A percentile compares a stretch with the other conserved stretches of the same genome.
Conservation (phyloP, 2,113 vertebrate species). For the Haplochromis vanheusdeni region DNA sequence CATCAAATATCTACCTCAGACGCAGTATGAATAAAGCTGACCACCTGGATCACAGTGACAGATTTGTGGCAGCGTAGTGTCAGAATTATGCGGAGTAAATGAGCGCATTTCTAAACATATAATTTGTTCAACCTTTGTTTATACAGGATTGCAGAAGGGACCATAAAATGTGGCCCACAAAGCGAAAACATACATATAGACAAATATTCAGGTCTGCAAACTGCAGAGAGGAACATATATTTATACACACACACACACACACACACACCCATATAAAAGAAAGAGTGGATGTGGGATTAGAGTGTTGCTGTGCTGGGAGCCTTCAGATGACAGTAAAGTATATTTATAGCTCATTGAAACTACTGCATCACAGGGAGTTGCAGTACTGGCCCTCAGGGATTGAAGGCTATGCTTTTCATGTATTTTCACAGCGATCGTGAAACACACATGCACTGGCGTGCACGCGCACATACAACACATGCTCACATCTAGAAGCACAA, state of each 20-base stretch:
- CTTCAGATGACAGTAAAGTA: slow-evolving; percentile 46
- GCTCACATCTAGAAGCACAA: neutral
- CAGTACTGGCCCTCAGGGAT: slow-evolving; percentile 41
- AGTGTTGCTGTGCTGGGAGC: slow-evolving; percentile 64
- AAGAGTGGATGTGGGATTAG: slow-evolving; percentile 54
- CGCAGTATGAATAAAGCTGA: neutral
- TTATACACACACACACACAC: neutral
- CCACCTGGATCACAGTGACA: neutral
- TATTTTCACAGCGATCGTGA: slow-evolving; percentile 36
- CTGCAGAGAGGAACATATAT: neutral
- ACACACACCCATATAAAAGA: neutral
- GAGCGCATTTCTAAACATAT: neutral
- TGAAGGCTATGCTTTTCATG: slow-evolving; percentile 51
- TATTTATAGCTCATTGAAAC: slow-evolving; percentile 76
- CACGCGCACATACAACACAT: neutral
- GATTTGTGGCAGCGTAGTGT: neutral
- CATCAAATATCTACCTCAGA: slow-evolving; percentile 6
- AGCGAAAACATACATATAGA: neutral
- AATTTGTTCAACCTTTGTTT: neutral
- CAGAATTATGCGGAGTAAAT: neutral
- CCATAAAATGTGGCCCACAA: neutral
- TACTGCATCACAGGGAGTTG: slow-evolving; percentile 82
- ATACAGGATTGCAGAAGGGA: neutral
- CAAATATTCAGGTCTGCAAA: neutral
- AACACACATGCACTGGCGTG: neutral